Conservation (phyloP, 2,888 invertebrate genomes). For the Tromatobia lineatoria region DNA sequence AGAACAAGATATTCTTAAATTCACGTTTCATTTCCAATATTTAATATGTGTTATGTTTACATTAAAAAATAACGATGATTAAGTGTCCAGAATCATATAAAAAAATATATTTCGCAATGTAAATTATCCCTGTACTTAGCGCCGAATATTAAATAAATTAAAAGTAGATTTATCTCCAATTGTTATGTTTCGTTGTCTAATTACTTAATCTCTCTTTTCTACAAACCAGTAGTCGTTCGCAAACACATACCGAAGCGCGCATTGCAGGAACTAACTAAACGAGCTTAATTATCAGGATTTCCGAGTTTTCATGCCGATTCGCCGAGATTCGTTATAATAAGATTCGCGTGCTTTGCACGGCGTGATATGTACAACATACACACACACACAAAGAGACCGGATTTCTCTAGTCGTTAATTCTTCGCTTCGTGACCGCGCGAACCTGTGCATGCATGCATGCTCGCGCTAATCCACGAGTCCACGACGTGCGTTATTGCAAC, state of each 20-base stretch:
- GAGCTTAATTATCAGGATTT: slow-evolving; percentile 64
- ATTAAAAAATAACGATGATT: not conserved
- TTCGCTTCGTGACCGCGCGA: slow-evolving; percentile 57
- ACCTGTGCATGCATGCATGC: slow-evolving; percentile 56
- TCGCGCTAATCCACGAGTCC: slow-evolving; percentile 67
- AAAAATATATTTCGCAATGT: not conserved
- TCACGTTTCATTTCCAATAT: not conserved
- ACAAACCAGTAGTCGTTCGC: not conserved
- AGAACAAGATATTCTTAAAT: too few relatives aligned
- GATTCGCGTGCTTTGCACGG: slow-evolving; percentile 49
- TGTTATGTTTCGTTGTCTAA: not conserved
- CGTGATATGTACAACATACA: slow-evolving; percentile 47
- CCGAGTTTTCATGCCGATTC: slow-evolving; percentile 63
- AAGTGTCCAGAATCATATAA: not conserved
- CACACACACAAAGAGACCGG: slow-evolving; percentile 24
- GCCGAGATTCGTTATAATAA: slow-evolving; percentile 58
- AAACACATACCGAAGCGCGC: not conserved
- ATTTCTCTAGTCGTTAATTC: slow-evolving; percentile 66
- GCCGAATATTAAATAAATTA: not conserved
- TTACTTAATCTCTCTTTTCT: slow-evolving; percentile 4
- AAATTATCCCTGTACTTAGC: not conserved
- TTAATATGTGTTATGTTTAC: not conserved
- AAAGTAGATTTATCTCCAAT: not conserved
- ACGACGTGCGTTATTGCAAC: slow-evolving; percentile 65
- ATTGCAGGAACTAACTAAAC: slow-evolving; percentile 37